These are phyloP conservation scores for Xenopus borealis DNA, from an alignment of 2,113 vertebrate species.

Conservation along the genomic window DNA sequence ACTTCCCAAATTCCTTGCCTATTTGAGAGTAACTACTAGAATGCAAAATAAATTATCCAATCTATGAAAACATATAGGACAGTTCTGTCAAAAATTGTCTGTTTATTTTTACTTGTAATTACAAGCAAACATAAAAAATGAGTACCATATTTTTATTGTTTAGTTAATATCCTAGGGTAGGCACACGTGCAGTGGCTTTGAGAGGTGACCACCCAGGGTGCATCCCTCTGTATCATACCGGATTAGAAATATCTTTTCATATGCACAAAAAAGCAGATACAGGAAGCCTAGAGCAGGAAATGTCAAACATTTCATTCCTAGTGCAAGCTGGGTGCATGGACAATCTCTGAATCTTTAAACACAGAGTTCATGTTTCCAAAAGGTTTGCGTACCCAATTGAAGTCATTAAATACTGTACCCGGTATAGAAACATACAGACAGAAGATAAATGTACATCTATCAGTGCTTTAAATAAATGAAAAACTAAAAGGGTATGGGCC, in stretches of 20 bases:
- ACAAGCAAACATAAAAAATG: slow-evolving; percentile 18
- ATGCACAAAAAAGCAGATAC: slow-evolving; percentile 38
- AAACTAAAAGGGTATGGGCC: no score
- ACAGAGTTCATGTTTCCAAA: neutral
- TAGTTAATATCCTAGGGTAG: slow-evolving; percentile 6
- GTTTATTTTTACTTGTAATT: slow-evolving; percentile 16
- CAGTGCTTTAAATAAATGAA: no score
- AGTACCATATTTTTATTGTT: slow-evolving; percentile 7
- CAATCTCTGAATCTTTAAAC: slow-evolving; percentile 19
- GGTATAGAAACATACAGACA: no score
- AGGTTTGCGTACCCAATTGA: neutral
- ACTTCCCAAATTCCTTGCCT: neutral
- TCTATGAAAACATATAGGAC: slow-evolving; percentile 6
- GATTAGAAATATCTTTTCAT: slow-evolving; percentile 36
- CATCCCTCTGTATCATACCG: slow-evolving; percentile 34
- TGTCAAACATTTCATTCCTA: slow-evolving; percentile 31
- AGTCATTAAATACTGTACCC: no score
- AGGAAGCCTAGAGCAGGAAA: slow-evolving; percentile 36
- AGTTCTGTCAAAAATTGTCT: slow-evolving; percentile 12
- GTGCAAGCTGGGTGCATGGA: slow-evolving; percentile 22
- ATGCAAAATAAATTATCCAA: slow-evolving; percentile 17
- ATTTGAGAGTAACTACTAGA: neutral
- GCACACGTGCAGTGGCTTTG: slow-evolving; percentile 24
- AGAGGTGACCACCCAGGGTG: slow-evolving; percentile 33
- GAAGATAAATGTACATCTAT: no score